Base-by-base conservation (phyloP, 2,888 invertebrate species). In the Allophyes oxyacanthae region DNA sequence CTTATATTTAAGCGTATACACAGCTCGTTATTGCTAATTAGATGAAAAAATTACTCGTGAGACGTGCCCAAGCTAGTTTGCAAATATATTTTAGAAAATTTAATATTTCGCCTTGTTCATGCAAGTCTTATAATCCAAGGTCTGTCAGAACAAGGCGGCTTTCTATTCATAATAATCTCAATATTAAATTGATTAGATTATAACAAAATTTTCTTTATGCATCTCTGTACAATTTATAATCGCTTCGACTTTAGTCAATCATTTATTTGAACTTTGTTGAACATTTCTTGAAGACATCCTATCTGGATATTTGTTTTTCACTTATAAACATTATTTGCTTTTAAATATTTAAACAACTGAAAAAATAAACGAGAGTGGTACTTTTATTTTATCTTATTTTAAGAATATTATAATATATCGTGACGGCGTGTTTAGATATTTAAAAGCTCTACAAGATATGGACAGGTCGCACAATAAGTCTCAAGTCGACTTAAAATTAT, bases 1-100 rank as follows among this genome's bases (percentile, higher is more conserved):
- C 58, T 64, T 68, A 67, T 55, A 36, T 6, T 64, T 65, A 66
- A 64, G 73, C 72, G 65, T 75, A 75, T 72, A 73, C 64, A 75
- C 60, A 75, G 76, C 73, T 59, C 40, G 37, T 72, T 58, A 58
- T 63, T 55, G 52, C 59, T 65, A 62, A 57, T 25, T 45, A 55
- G 36, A 63, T 64, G 52, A 65, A 69, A 37, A 54, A 38, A 37
- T 51, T 28, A 43, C 15, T 30, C 11, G 13, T 15, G 32, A 69
- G 60, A 63, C 43, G 65, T 75, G 69, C 60, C 71, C 59, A 57
- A 72, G 53, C 44, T 51, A 56, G 40, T 9, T 70, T 15, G 38
- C 15, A 46, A 54, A 50, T 46, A 45, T 40, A 13, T 15, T 50
- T 52, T 33, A 54, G 48, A 56, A 55, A 46, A 45, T 53, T 40